Conservation (phyloP, 1,140 invertebrate genomes). For the Camponotus floridanus region DNA sequence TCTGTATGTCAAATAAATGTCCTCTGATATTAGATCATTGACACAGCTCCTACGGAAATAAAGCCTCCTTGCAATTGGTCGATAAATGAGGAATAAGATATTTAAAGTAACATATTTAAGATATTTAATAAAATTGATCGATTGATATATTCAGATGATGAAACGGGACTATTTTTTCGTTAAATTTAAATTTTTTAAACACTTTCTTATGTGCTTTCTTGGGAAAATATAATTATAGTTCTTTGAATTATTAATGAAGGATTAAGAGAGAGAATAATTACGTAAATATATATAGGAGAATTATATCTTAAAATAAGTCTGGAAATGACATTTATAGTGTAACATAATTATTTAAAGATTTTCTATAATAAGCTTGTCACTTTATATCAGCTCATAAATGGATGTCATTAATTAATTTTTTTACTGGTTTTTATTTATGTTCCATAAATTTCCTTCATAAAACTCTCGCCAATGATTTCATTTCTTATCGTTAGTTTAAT, state of each 20-base stretch:
- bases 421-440: constrained; percentile 31
- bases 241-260: background rate
- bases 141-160: too few relatives aligned
- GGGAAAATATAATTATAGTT: background rate
- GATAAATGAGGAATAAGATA: constrained; percentile 17
- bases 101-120: constrained; percentile 2
- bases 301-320: background rate
- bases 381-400: background rate
- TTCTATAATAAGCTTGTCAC: background rate
- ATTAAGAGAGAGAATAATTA: background rate
- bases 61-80: background rate
- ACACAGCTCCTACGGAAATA: constrained; percentile 4
- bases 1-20: background rate
- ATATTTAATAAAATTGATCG: background rate
- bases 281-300: background rate
- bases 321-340: constrained; percentile 17
- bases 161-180: constrained; percentile 1
- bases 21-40: background rate
- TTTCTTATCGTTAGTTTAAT: background rate
- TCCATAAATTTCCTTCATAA: background rate
- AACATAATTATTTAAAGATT: constrained; percentile 26
- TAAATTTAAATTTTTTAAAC: background rate
- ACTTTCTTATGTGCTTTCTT: background rate
- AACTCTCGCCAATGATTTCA: background rate
- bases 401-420: constrained; percentile 8